phyloP scores from a whole-genome alignment of 92 coral and sea anemone genomes.

The Siderastrea radians region DNA sequence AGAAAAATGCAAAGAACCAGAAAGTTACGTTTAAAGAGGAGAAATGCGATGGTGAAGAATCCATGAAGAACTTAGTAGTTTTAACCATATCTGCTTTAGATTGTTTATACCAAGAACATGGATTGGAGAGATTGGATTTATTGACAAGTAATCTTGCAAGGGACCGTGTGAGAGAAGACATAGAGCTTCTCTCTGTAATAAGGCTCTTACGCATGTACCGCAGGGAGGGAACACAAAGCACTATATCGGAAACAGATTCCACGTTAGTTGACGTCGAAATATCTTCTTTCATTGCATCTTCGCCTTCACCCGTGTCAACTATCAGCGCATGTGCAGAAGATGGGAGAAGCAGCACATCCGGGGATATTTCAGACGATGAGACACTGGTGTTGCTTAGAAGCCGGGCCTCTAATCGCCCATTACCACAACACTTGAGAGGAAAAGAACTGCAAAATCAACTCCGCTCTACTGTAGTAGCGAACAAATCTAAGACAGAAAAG shows the following conservation, averaged over 20 bases:
- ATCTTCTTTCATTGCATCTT: not conserved
- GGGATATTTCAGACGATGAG: not conserved
- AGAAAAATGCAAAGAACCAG: not conserved
- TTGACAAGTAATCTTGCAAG: constrained; percentile 1
- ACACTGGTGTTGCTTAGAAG: not conserved
- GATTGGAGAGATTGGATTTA: not conserved
- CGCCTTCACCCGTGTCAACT: not conserved
- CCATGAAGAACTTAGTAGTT: not conserved
- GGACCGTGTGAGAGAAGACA: constrained; percentile 14
- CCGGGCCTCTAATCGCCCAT: not conserved
- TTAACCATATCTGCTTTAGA: not conserved
- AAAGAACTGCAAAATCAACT: not conserved
- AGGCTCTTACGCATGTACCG: not conserved
- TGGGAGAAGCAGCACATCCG: constrained; percentile 8
- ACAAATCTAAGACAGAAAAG: not conserved
- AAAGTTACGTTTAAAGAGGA: not conserved
- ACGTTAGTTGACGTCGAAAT: not conserved
- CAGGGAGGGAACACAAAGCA: not conserved
- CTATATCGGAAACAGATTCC: not conserved
- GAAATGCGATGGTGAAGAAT: not conserved
- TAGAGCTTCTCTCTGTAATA: constrained; percentile 7
- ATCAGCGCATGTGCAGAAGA: not conserved
- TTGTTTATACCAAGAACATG: not conserved
- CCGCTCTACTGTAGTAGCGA: not conserved
- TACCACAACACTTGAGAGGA: constrained; percentile 2